phyloP scores from a whole-genome alignment of 2,888 invertebrate species.

The Aplocera efformata region DNA sequence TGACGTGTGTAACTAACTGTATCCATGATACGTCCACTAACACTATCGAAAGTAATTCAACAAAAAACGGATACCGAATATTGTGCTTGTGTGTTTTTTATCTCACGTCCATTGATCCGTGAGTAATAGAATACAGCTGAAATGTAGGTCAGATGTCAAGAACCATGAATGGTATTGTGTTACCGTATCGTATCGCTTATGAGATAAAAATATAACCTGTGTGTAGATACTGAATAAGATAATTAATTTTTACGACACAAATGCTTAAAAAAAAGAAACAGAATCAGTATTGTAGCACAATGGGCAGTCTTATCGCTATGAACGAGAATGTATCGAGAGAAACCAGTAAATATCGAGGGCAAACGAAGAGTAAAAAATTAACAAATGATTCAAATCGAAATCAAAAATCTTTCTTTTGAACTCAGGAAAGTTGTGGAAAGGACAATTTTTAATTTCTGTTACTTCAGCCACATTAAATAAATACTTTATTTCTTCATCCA shows the following conservation, averaged over 20 bases:
- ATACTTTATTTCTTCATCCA: constrained; percentile 15
- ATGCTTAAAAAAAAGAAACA: constrained; percentile 23
- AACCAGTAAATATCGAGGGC: no score
- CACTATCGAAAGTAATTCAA: constrained; percentile 3
- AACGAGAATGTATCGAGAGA: no score
- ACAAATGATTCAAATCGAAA: no score
- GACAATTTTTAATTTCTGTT: no score
- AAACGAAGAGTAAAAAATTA: no score
- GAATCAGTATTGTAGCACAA: no score
- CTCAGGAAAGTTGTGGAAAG: no score
- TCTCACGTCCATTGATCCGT: constrained; percentile 19
- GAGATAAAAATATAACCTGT: constrained; percentile 33
- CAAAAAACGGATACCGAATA: constrained; percentile 12
- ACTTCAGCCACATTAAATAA: no score
- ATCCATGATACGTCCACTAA: background rate
- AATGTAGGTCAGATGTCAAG: constrained; percentile 34
- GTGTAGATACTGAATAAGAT: no score
- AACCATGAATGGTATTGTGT: constrained; percentile 35
- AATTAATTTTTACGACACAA: constrained; percentile 37
- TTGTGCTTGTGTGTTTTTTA: constrained; percentile 20
- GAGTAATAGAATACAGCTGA: constrained; percentile 23
- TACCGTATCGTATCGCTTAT: constrained; percentile 34
- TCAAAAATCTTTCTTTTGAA: no score
- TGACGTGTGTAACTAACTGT: background rate
- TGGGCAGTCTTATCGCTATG: no score